A percentile compares a stretch with the other conserved stretches of the same genome.
Evolutionary conservation across 1,140 invertebrate genomes (phyloP).

Genomic region (Drosophila trapezifrons): DNA sequence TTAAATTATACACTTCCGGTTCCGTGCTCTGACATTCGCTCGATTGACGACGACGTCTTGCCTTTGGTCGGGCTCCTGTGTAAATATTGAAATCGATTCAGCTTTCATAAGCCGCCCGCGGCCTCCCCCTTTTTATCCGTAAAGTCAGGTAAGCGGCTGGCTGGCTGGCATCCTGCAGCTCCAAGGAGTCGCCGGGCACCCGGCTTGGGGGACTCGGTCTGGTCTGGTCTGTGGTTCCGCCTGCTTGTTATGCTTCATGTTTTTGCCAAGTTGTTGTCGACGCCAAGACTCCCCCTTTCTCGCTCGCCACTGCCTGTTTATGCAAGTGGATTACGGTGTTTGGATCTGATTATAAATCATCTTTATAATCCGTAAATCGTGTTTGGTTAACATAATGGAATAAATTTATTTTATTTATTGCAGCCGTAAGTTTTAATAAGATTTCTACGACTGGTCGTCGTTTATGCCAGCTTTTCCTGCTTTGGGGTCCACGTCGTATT

Average conservation of each 20-base stretch:
- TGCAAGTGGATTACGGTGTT: conserved; percentile 82
- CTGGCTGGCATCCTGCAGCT: conserved; percentile 43
- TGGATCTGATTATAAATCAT: conserved; percentile 83
- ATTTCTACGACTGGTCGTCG: conserved; percentile 69
- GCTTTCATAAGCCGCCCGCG: conserved; percentile 62
- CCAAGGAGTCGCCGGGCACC: conserved; percentile 5
- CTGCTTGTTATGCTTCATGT: conserved; percentile 77
- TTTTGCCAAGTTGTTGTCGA: conserved; percentile 73
- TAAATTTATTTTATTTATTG: conserved; percentile 83
- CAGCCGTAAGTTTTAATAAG: conserved; percentile 82
- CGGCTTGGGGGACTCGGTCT: conserved; percentile 19
- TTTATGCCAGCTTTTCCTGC: conserved; percentile 24
- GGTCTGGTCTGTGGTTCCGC: conserved; percentile 53
- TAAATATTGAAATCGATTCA: conserved; percentile 83
- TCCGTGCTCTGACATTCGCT: conserved; percentile 69
- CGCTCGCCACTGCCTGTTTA: conserved; percentile 65
- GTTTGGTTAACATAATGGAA: conserved; percentile 83
- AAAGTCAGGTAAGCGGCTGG: conserved; percentile 52
- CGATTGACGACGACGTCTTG: conserved; percentile 66
- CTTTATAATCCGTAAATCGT: conserved; percentile 83
- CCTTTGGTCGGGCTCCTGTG: conserved; percentile 45
- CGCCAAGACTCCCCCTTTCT: conserved; percentile 9
- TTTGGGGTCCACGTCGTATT: not conserved
- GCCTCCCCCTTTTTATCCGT: conserved; percentile 5
- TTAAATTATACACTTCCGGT: conserved; percentile 82